A percentile compares a stretch with the other conserved stretches of the same genome.
These are phyloP conservation scores for Theropithecus gelada DNA, from an alignment of 2,113 vertebrate species.

Conservation along the genomic window DNA sequence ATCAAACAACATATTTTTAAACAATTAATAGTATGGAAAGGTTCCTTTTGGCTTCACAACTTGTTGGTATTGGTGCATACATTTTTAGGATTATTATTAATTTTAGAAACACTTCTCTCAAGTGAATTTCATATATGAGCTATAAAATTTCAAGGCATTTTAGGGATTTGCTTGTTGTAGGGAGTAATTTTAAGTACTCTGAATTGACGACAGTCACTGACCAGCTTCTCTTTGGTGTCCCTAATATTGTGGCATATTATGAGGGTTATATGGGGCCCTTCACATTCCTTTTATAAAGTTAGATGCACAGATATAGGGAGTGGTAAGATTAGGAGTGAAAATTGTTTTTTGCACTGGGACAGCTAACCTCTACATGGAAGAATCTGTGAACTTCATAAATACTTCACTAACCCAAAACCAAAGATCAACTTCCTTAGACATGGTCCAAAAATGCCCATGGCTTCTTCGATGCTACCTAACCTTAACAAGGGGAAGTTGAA, in stretches of 20 bases:
- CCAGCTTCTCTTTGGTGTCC: background rate
- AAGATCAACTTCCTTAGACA: background rate
- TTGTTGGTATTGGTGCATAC: background rate
- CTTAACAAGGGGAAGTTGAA: background rate
- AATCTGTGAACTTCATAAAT: background rate
- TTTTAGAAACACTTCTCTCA: background rate
- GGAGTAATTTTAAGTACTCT: background rate
- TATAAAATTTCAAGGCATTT: background rate
- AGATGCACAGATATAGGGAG: accelerated
- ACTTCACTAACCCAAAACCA: background rate
- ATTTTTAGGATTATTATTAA: background rate
- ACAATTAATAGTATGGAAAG: background rate
- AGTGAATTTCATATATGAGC: background rate
- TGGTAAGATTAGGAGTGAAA: background rate
- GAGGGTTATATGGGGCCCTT: background rate
- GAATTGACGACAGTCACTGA: background rate
- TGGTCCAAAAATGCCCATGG: background rate
- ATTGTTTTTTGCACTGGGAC: background rate
- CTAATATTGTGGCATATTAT: background rate
- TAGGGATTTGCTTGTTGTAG: background rate
- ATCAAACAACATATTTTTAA: background rate
- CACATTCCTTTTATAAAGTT: background rate
- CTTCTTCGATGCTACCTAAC: background rate
- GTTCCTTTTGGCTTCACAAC: background rate
- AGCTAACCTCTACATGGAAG: background rate